Evolutionary conservation across 2,888 invertebrate species (phyloP).

Genomic region (Phragmatobia fuliginosa): DNA sequence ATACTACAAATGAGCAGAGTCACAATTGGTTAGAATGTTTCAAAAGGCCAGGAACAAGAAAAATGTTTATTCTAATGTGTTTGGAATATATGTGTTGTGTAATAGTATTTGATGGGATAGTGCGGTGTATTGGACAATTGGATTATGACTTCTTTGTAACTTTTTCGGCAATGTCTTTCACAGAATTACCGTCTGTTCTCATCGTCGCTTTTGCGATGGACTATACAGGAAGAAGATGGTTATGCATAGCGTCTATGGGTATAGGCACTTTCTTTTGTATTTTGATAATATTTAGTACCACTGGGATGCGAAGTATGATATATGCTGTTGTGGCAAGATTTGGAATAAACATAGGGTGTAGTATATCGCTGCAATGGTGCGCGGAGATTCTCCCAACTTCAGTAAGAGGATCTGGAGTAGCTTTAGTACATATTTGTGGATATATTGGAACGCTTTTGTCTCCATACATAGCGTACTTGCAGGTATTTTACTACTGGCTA

Average conservation of each 20-base stretch:
- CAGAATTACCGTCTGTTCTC: constrained; percentile 68
- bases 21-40: constrained; percentile 58
- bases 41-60: constrained; percentile 59
- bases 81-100: constrained; percentile 65
- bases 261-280: constrained; percentile 61
- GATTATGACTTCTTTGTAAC: constrained; percentile 70
- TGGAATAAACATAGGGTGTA: constrained; percentile 64
- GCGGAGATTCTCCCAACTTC: constrained; percentile 69
- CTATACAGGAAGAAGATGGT: constrained; percentile 6
- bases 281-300: constrained; percentile 55
- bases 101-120: constrained; percentile 66
- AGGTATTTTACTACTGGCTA: constrained; percentile 39
- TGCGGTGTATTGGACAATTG: constrained; percentile 64
- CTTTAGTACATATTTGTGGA: constrained; percentile 66
- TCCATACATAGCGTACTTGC: constrained; percentile 54
- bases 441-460: constrained; percentile 63
- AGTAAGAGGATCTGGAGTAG: constrained; percentile 68
- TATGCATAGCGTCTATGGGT: constrained; percentile 51
- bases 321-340: constrained; percentile 68
- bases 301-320: constrained; percentile 58
- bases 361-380: constrained; percentile 65
- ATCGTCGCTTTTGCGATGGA: constrained; percentile 61
- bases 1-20: constrained; percentile 11
- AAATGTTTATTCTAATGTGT: constrained; percentile 61
- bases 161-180: constrained; percentile 67